Evolutionary conservation across 1,140 invertebrate species (phyloP).

Genomic region (Asobara japonica): DNA sequence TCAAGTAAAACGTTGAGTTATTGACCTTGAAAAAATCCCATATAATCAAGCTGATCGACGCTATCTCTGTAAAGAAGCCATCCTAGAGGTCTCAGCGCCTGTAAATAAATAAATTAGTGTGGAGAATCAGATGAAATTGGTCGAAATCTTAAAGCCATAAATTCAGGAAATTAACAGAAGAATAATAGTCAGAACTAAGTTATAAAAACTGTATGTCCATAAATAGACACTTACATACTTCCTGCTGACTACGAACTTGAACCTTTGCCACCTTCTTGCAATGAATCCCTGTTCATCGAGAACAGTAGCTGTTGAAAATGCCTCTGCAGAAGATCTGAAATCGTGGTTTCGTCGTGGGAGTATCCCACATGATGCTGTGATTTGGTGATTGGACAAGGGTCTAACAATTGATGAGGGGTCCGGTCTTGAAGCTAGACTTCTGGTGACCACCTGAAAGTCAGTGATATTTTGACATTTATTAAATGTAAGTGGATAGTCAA

Average conservation of each 20-base stretch:
- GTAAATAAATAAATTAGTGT: conserved; percentile 23
- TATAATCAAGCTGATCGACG: conserved; percentile 43
- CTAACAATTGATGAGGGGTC: background rate
- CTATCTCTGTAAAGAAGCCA: conserved; percentile 41
- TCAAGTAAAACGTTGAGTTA: background rate
- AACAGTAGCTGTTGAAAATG: background rate
- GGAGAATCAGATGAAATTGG: too few relatives aligned
- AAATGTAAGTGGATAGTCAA: too few relatives aligned
- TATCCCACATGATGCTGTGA: background rate
- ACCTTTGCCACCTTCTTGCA: background rate
- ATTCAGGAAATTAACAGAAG: background rate
- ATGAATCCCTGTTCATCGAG: background rate
- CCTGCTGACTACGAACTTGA: background rate
- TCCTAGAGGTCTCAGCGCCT: conserved; percentile 39
- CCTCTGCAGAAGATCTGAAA: background rate
- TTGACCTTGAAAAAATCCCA: conserved; percentile 35
- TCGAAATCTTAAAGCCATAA: too few relatives aligned
- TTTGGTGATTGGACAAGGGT: background rate
- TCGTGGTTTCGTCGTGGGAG: background rate
- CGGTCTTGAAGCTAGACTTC: background rate
- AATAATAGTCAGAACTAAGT: background rate
- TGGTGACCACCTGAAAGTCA: background rate
- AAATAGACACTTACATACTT: conserved; percentile 22
- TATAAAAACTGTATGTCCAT: background rate
- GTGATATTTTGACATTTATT: too few relatives aligned